phyloP scores from a whole-genome alignment of 2,888 invertebrate species.

The Apocheima hispidaria region DNA sequence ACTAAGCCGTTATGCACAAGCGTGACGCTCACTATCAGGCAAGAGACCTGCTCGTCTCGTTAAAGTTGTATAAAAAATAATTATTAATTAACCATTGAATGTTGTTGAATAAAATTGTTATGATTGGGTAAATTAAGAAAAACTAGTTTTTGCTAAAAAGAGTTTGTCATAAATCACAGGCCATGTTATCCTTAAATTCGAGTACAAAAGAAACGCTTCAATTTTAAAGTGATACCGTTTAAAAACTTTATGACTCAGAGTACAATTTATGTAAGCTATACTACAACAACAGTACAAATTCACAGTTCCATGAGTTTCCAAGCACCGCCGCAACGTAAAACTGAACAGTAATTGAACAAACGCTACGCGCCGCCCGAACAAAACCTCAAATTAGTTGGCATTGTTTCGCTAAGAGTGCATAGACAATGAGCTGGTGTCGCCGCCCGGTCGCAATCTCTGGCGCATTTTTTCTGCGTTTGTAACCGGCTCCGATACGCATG shows the following conservation, averaged over 20 bases:
- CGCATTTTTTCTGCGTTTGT: constrained; percentile 63
- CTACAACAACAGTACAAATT: constrained; percentile 34
- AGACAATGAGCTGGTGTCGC: constrained; percentile 68
- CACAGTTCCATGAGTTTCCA: constrained; percentile 37
- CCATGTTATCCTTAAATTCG: background rate
- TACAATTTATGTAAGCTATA: too few species aligned
- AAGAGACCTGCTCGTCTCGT: too few species aligned
- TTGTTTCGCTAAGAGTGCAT: constrained; percentile 72
- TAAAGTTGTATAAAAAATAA: too few species aligned
- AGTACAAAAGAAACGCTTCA: constrained; percentile 7
- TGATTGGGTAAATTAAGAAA: too few species aligned
- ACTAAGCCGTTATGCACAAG: too few species aligned
- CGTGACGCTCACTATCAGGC: too few species aligned
- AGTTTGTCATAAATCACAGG: too few species aligned
- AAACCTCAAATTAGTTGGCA: constrained; percentile 67
- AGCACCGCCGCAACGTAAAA: constrained; percentile 14
- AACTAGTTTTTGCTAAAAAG: too few species aligned
- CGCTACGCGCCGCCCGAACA: constrained; percentile 50
- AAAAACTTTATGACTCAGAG: too few species aligned
- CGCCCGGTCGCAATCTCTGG: constrained; percentile 54
- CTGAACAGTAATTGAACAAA: constrained; percentile 50
- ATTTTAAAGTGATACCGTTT: constrained; percentile 11
- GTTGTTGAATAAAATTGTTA: too few species aligned
- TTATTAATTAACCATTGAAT: too few species aligned
- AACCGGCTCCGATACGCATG: constrained; percentile 50